These are phyloP conservation scores for Seira ritae DNA, from an alignment of 2,888 invertebrate species.

Conservation along the genomic window DNA sequence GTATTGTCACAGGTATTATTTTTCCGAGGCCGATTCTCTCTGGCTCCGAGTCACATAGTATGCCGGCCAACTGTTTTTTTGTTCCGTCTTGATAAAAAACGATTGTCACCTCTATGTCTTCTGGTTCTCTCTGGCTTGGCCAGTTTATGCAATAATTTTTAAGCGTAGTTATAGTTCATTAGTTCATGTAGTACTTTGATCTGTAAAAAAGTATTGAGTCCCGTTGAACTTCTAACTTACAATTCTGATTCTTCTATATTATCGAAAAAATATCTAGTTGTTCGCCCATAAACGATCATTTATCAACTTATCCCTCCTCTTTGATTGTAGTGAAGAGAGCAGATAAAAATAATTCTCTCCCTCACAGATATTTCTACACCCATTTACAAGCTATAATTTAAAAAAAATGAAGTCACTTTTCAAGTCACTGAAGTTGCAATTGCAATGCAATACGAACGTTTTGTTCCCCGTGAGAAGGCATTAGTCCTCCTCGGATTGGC, in stretches of 20 bases:
- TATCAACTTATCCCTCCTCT: not conserved
- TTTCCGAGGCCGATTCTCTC: not conserved
- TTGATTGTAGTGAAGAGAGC: no score
- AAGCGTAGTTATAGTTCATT: no score
- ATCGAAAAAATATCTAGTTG: not conserved
- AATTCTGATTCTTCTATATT: not conserved
- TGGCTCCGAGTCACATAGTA: not conserved
- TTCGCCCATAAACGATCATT: not conserved
- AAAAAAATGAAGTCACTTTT: no score
- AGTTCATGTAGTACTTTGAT: not conserved
- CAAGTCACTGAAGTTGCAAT: no score
- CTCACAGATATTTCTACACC: no score
- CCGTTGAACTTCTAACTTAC: not conserved
- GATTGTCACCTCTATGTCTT: not conserved
- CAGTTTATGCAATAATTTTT: no score
- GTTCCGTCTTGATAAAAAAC: not conserved
- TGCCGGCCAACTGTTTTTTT: not conserved
- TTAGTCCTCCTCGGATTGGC: no score
- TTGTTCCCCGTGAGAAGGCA: no score
- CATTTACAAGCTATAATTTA: no score
- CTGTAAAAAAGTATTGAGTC: not conserved
- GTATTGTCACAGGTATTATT: slow-evolving; percentile 6
- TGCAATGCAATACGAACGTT: no score
- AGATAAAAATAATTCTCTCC: no score
- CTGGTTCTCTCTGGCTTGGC: not conserved